A percentile compares a stretch with the other conserved stretches of the same genome.
These are phyloP conservation scores for Antechinus stuartii DNA, from an alignment of 2,113 vertebrate genomes.

Conservation along the genomic window DNA sequence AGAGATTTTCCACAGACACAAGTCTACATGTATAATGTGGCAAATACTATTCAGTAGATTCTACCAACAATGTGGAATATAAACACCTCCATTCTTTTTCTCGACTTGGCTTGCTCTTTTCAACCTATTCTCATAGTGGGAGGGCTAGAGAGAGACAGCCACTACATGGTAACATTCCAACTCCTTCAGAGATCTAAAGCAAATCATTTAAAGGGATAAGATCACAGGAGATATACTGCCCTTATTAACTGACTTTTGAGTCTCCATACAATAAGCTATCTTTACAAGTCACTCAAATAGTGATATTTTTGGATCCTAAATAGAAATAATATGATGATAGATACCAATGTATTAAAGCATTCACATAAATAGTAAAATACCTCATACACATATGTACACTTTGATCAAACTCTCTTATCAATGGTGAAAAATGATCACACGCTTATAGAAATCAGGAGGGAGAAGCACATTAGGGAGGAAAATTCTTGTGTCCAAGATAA, in stretches of 20 bases:
- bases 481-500: neutral
- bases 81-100: neutral
- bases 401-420: neutral
- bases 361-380: neutral
- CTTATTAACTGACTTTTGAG: neutral
- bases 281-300: neutral
- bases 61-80: neutral
- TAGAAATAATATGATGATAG: neutral
- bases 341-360: neutral
- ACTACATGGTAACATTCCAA: too few relatives aligned
- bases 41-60: neutral
- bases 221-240: neutral
- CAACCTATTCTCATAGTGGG: neutral
- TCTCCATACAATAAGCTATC: neutral
- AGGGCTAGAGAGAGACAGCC: too few relatives aligned
- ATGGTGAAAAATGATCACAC: neutral
- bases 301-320: neutral
- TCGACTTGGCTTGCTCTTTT: neutral
- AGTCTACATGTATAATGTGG: neutral
- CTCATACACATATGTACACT: neutral
- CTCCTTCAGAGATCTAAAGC: neutral
- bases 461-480: neutral
- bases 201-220: neutral
- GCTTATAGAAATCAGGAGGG: neutral
- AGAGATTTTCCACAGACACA: too few relatives aligned